Evolutionary conservation across 2,888 invertebrate genomes (phyloP).

Genomic region (Halocaridina rubra): DNA sequence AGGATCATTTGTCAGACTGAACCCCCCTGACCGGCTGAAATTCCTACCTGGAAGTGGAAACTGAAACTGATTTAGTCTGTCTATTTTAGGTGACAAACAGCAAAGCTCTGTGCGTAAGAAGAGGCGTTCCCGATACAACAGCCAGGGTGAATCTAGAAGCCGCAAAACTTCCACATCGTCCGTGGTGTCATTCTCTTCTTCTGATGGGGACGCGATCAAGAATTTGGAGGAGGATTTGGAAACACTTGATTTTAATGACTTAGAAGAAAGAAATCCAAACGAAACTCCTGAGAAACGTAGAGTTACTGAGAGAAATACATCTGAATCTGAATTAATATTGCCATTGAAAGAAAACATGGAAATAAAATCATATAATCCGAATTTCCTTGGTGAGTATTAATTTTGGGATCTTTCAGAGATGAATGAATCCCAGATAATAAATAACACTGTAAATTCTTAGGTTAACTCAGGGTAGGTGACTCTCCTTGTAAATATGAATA

Average conservation of each 20-base stretch:
- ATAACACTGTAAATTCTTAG: no score
- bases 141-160: slow-evolving; percentile 27
- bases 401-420: no score
- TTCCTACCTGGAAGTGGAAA: not conserved
- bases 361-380: not conserved
- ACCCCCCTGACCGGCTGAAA: not conserved
- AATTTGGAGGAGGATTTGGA: slow-evolving; percentile 47
- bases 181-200: slow-evolving; percentile 32
- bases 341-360: not conserved
- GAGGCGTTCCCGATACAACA: slow-evolving; percentile 29
- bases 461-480: no score
- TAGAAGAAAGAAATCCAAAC: not conserved
- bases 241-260: slow-evolving; percentile 36
- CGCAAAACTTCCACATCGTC: slow-evolving; percentile 44
- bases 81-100: not conserved
- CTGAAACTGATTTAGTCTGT: not conserved
- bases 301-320: not conserved
- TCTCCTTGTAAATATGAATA: no score
- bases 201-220: slow-evolving; percentile 44
- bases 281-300: not conserved
- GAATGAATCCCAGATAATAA: no score
- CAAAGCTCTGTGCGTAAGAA: slow-evolving; percentile 36
- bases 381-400: no score
- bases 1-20: not conserved
- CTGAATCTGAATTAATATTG: not conserved